phyloP scores from a whole-genome alignment of 2,797 vertebrate genomes.

The Pseudomugil tenellus region DNA sequence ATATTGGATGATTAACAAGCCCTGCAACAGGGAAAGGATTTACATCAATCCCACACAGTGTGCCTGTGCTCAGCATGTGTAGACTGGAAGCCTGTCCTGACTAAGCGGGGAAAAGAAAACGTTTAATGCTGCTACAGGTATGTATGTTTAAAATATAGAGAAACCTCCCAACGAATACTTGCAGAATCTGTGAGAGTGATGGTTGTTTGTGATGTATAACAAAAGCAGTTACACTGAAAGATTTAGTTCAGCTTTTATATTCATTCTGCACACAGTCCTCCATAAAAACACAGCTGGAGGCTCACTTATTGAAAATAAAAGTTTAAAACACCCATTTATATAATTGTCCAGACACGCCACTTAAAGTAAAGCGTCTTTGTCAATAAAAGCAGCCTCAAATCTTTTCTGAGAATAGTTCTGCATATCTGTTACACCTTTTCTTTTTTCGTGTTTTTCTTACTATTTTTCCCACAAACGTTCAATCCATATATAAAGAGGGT shows the following conservation, averaged over 20 bases:
- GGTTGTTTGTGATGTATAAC: not conserved
- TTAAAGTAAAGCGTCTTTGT: not conserved
- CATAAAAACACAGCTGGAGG: not conserved
- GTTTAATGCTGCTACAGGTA: conserved; percentile 14
- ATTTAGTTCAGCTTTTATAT: not conserved
- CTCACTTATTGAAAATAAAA: not conserved
- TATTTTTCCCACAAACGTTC: too few relatives aligned
- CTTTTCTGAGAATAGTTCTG: not conserved
- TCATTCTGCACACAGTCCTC: not conserved
- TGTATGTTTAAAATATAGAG: not conserved
- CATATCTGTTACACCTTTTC: not conserved
- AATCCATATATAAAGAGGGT: too few relatives aligned
- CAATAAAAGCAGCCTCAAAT: not conserved
- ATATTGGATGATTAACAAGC: conserved; percentile 11
- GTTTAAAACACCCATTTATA: not conserved
- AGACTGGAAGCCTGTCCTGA: conserved; percentile 9
- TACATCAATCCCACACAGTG: conserved; percentile 36
- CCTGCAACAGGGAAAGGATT: conserved; percentile 24
- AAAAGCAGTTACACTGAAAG: not conserved
- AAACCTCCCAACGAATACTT: not conserved
- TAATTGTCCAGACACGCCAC: not conserved
- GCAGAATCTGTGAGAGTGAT: not conserved
- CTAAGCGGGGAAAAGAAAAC: conserved; percentile 9
- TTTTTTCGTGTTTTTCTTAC: not conserved
- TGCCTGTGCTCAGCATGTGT: conserved; percentile 40